Evolutionary conservation across 2,888 invertebrate genomes (phyloP).

Genomic region (Zhengitettix transpicula): DNA sequence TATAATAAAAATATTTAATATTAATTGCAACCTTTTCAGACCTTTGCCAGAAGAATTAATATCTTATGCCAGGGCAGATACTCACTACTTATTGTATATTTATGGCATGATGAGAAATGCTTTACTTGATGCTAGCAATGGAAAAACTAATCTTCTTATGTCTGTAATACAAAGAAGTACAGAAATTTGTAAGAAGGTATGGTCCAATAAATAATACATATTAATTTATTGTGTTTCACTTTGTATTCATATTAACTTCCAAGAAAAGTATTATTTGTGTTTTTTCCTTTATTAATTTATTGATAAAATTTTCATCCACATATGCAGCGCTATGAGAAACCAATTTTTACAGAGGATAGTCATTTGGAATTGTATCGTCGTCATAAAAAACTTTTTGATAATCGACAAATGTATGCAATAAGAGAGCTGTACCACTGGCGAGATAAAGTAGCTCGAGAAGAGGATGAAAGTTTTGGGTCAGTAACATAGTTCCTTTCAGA

Average conservation of each 20-base stretch:
- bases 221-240: too few species aligned
- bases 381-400: constrained; percentile 66
- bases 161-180: constrained; percentile 59
- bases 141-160: constrained; percentile 42
- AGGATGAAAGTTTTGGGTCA: constrained; percentile 80
- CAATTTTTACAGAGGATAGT: constrained; percentile 45
- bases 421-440: constrained; percentile 75
- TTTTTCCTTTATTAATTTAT: background rate
- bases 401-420: constrained; percentile 68
- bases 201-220: background rate
- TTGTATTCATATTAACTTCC: background rate
- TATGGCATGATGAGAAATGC: constrained; percentile 65
- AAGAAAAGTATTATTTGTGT: background rate
- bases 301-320: background rate
- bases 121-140: constrained; percentile 47
- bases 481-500: constrained; percentile 14
- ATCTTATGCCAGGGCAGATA: constrained; percentile 81
- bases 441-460: constrained; percentile 60
- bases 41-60: constrained; percentile 70
- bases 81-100: constrained; percentile 84
- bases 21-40: too few species aligned
- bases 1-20: too few species aligned
- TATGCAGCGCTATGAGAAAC: constrained; percentile 62
- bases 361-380: constrained; percentile 61
- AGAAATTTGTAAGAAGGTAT: constrained; percentile 50